Evolutionary conservation across 30 jellyfish, hydroid and myxozoan species (phyloP), one percentile per base, ranked within the genome.

Genomic region (Nemopilema nomurai): DNA sequence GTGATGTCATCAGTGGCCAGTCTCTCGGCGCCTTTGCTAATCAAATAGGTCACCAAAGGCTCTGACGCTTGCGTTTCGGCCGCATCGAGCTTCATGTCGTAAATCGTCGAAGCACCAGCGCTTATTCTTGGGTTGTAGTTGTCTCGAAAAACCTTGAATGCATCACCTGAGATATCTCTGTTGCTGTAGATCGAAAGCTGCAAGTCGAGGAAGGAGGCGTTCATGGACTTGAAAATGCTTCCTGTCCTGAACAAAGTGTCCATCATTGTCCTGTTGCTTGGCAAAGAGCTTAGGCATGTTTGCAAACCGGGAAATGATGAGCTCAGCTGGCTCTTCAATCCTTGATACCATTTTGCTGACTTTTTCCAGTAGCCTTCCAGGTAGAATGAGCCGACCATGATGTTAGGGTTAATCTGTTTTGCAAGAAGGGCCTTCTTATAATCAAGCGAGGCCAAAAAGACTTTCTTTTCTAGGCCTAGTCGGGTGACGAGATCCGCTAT

Each of bases 1-100:
- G 89, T 70, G 1, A 91, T 97, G 67, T 91, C 98, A 62, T 91
- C 98, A 18, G 98, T 91, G 49, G 87, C 87, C 74, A 91, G 53
- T 62, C 96, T 67, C 64, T 68, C 96, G 8, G 79, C 95, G 7
- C 96, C 89, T 69, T 80, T 74, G 30, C 31, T 24, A 16, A 86
- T 23, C 78, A 91, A 72, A n/a, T 65, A 51, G 1, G 64, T 33
- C 26, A 76, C 83, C 33, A 28, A 67, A n/a, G 65, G 23, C 51
- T 86, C 96, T 26, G 79, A 30, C 8, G 79, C 80, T 18, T 62
- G 63, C 1, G 80, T 28, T 50, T 86, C 84, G 4, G 49, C 69
- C 57, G 77, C 95, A 29, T 80, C 74, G 27, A 53, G 69, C 49
- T 50, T 31, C 89, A 91, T 71, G 75, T 88, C 81, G 91, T 91